Conservation (phyloP, 2,888 invertebrate genomes). For the Pandemis corylana region DNA sequence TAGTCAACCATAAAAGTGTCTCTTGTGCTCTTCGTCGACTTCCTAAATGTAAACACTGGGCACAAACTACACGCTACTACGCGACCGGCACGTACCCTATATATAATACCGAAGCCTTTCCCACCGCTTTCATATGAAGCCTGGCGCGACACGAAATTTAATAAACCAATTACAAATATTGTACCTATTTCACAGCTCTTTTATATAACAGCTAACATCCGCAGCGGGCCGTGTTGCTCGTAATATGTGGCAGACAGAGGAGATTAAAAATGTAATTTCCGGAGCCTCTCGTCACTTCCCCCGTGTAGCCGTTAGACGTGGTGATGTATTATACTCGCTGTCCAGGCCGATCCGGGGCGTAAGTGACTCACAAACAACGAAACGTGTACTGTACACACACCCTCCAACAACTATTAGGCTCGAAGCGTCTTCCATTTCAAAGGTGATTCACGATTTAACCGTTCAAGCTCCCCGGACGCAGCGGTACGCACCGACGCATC, state of each 20-base stretch:
- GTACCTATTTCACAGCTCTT: slow-evolving; percentile 28
- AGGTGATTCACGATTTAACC: background rate
- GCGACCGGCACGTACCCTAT: background rate
- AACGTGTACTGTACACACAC: background rate
- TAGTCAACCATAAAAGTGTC: background rate
- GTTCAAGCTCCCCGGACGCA: background rate
- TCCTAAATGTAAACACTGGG: background rate
- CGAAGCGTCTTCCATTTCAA: background rate
- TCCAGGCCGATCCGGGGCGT: background rate
- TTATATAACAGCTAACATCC: slow-evolving; percentile 43
- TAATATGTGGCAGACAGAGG: slow-evolving; percentile 51
- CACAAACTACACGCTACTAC: background rate
- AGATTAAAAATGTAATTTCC: slow-evolving; percentile 70
- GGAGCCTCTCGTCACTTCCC: slow-evolving; percentile 56
- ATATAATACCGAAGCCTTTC: background rate
- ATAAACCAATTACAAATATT: slow-evolving; percentile 31
- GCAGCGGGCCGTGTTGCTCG: slow-evolving; percentile 47
- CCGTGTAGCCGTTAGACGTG: slow-evolving; percentile 48
- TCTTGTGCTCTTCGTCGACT: background rate
- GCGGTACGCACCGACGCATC: background rate
- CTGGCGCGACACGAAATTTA: slow-evolving; percentile 19
- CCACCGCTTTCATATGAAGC: slow-evolving; percentile 10
- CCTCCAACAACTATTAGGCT: background rate
- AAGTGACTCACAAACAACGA: slow-evolving; percentile 1
- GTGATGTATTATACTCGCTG: slow-evolving; percentile 50